Evolutionary conservation across 2,113 vertebrate genomes (phyloP).

Genomic region (Bubo blakistoni): DNA sequence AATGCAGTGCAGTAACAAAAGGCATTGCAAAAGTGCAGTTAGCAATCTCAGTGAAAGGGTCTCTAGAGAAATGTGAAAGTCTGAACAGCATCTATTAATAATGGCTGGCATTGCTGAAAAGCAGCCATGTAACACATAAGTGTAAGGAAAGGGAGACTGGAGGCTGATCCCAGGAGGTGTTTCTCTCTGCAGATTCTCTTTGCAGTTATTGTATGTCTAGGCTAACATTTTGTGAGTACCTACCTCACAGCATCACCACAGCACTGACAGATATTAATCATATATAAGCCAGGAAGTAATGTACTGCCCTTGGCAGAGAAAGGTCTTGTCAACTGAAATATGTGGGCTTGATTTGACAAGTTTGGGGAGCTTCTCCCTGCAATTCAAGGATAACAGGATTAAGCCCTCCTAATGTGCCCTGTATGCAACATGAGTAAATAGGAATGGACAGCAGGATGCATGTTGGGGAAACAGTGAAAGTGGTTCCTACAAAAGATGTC

Average conservation of each 20-base stretch:
- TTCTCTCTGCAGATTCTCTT: not conserved
- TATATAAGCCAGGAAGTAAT: not conserved
- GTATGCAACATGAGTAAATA: not conserved
- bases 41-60: not conserved
- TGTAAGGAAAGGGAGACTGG: not conserved
- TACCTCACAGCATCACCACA: not conserved
- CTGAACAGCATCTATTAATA: conserved; percentile 9
- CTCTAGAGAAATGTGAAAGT: not conserved
- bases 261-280: not conserved
- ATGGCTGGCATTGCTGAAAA: not conserved
- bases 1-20: not conserved
- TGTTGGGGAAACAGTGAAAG: not conserved
- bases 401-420: not conserved
- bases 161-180: not conserved
- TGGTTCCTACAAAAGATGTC: not conserved
- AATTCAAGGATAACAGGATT: not conserved
- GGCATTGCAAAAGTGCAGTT: not conserved
- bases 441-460: not conserved
- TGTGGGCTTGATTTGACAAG: not conserved
- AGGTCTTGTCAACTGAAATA: not conserved
- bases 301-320: not conserved
- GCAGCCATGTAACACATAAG: not conserved
- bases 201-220: not conserved
- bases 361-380: not conserved
- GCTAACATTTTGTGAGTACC: not conserved